Percentiles rank a stretch among this genome's conserved stretches.
Evolutionary conservation across 2,888 invertebrate genomes (phyloP).

Genomic region (Cephalotes varians): DNA sequence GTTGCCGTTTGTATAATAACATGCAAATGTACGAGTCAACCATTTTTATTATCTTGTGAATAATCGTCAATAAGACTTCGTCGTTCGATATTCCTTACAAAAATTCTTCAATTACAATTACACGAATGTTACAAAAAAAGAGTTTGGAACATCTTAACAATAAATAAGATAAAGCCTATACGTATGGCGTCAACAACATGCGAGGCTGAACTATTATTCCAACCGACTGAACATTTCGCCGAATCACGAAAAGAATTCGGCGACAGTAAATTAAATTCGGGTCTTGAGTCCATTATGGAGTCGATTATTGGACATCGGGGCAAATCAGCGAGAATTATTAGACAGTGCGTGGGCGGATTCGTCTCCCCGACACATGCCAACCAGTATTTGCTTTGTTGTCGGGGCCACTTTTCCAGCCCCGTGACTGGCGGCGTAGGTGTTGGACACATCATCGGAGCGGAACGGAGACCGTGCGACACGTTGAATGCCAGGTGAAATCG

Average conservation of each 20-base stretch:
- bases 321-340: conserved; percentile 29
- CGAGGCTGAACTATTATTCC: not conserved
- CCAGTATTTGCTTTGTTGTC: conserved; percentile 25
- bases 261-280: not conserved
- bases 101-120: not conserved
- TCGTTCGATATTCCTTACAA: not conserved
- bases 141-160: not conserved
- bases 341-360: conserved; percentile 12
- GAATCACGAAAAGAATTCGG: not conserved
- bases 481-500: conserved; percentile 34
- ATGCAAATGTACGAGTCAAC: not conserved
- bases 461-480: not conserved
- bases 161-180: not conserved
- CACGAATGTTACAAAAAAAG: not conserved
- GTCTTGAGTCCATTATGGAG: not conserved
- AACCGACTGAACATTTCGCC: not conserved
- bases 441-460: not conserved
- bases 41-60: not conserved
- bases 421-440: not conserved
- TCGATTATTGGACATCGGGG: conserved; percentile 17
- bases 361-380: conserved; percentile 14
- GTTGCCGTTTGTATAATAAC: not conserved
- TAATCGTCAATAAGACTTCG: not conserved
- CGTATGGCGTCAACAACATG: too few relatives aligned
- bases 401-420: conserved; percentile 24